Evolutionary conservation across 2,113 vertebrate species (phyloP).

Genomic region (Podarcis muralis): DNA sequence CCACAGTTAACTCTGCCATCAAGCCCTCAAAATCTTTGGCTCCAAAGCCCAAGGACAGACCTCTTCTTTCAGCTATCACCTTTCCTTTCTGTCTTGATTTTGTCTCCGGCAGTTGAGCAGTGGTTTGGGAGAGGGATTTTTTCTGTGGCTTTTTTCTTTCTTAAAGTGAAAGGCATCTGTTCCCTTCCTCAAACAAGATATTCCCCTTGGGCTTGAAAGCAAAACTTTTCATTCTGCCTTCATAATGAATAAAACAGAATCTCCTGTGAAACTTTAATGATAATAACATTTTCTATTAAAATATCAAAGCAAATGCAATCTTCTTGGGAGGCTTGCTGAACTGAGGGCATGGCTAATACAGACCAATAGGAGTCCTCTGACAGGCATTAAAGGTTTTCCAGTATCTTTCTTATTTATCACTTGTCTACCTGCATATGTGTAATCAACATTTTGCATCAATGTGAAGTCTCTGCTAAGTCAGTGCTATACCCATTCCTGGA

Average conservation of each 20-base stretch:
- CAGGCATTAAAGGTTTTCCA: background rate
- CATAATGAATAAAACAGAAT: fast-evolving
- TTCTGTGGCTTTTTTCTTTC: background rate
- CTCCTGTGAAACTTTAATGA: conserved; percentile 2
- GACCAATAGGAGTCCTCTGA: background rate
- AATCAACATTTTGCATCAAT: background rate
- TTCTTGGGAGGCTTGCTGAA: conserved; percentile 18
- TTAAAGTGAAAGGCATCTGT: conserved; percentile 10
- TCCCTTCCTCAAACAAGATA: conserved; percentile 32
- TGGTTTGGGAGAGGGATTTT: background rate
- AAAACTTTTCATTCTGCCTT: conserved; percentile 1
- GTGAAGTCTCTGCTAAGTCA: background rate
- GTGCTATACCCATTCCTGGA: background rate
- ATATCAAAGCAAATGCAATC: conserved; percentile 10
- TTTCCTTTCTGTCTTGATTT: conserved; percentile 10
- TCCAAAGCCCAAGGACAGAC: background rate
- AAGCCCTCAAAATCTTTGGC: background rate
- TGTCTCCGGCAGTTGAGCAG: background rate
- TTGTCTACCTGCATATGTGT: background rate
- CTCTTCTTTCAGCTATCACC: background rate
- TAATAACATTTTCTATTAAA: conserved; percentile 3
- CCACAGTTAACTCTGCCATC: background rate
- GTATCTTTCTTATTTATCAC: background rate
- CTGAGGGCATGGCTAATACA: background rate
- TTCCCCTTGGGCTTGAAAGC: background rate